A percentile compares a stretch with the other conserved stretches of the same genome.
phyloP scores from a whole-genome alignment of 2,797 vertebrate genomes.

The Dendrocincla tyrannina region DNA sequence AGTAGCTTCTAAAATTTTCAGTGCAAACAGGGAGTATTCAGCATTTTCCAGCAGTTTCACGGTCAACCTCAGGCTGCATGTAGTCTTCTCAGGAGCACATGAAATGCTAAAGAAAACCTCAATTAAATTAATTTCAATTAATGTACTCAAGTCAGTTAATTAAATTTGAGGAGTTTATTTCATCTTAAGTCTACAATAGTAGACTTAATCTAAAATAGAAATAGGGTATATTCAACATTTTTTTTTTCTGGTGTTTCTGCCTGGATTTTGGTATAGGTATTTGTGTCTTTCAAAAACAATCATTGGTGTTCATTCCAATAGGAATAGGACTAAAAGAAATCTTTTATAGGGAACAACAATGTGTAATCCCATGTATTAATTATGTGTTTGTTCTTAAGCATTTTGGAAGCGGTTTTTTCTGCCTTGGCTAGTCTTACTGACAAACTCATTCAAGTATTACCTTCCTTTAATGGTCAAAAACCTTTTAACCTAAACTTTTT shows the following conservation, averaged over 20 bases:
- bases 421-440: neutral
- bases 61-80: neutral
- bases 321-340: neutral
- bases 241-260: neutral
- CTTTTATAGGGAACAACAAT: neutral
- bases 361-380: neutral
- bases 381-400: neutral
- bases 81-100: neutral
- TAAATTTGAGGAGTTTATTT: neutral
- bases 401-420: neutral
- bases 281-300: neutral
- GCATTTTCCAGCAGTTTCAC: neutral
- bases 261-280: neutral
- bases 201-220: neutral
- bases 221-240: neutral
- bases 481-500: neutral
- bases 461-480: neutral
- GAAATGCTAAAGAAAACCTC: neutral
- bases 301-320: neutral
- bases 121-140: neutral
- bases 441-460: neutral
- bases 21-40: neutral
- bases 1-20: neutral
- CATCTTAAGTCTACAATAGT: neutral
- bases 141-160: neutral